These are phyloP conservation scores for Ochropleura leucogaster DNA, from an alignment of 2,888 invertebrate species.

Conservation along the genomic window DNA sequence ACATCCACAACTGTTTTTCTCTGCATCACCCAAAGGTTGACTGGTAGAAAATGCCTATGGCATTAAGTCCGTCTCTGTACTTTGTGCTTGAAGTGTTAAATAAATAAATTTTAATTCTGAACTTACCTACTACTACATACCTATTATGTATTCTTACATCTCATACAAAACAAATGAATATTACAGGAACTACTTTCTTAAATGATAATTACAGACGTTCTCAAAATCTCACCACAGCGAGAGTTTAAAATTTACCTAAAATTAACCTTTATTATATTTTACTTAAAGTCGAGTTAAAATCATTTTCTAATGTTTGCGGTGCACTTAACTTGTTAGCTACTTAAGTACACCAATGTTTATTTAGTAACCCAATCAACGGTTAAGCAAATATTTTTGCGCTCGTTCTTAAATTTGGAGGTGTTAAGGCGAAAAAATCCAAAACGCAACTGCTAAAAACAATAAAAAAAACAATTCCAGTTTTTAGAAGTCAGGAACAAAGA, in stretches of 20 bases:
- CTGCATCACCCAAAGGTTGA: no score
- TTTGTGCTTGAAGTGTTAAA: no score
- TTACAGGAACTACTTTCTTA: constrained; percentile 2
- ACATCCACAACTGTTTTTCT: no score
- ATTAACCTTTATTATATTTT: constrained; percentile 22
- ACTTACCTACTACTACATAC: neutral
- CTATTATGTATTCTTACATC: neutral
- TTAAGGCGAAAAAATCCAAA: constrained; percentile 14
- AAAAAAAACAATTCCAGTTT: no score
- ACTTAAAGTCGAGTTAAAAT: constrained; percentile 7
- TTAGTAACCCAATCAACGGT: constrained; percentile 63
- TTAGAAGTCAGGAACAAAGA: no score
- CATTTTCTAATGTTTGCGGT: constrained; percentile 47
- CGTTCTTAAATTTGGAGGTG: constrained; percentile 19
- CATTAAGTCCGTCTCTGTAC: no score
- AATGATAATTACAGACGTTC: neutral
- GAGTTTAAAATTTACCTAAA: neutral
- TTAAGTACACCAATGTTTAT: constrained; percentile 63
- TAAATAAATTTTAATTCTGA: neutral
- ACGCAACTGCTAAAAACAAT: no score
- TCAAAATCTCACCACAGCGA: neutral
- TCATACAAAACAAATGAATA: neutral
- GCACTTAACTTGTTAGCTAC: constrained; percentile 59
- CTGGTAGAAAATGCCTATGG: no score
- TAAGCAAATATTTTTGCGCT: constrained; percentile 51